Conservation (phyloP, 2,888 invertebrate species). For the Bhutanitis thaidina region DNA sequence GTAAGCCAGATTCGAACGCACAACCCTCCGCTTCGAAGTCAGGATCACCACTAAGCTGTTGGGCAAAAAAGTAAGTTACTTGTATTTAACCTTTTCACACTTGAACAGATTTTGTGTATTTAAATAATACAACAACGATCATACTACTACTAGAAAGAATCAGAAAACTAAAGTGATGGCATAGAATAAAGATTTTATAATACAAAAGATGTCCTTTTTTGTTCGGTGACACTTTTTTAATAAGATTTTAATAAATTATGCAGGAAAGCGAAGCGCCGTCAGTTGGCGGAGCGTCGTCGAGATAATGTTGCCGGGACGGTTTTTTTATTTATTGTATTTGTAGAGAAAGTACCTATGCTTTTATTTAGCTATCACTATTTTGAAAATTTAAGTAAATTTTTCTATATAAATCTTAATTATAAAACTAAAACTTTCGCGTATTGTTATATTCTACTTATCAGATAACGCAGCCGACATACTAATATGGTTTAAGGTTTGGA, state of each 20-base stretch:
- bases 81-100: too few species aligned
- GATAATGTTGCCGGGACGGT: conserved; percentile 30
- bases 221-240: conserved; percentile 65
- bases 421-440: too few species aligned
- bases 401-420: too few species aligned
- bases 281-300: conserved; percentile 41
- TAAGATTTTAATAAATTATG: conserved; percentile 71
- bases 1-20: too few species aligned
- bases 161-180: conserved; percentile 7
- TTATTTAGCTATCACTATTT: conserved; percentile 15
- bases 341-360: neutral
- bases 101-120: too few species aligned
- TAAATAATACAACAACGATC: too few species aligned
- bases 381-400: neutral
- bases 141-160: conserved; percentile 2
- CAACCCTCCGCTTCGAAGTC: too few species aligned
- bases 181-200: conserved; percentile 22
- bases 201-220: conserved; percentile 39
- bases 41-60: too few species aligned
- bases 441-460: too few species aligned
- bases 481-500: too few species aligned
- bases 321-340: conserved; percentile 24
- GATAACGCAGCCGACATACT: too few species aligned
- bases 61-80: too few species aligned
- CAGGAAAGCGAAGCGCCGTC: conserved; percentile 37